A percentile compares a stretch with the other conserved stretches of the same genome.
Conservation (phyloP, 2,797 vertebrate species). For the Columba guinea region DNA sequence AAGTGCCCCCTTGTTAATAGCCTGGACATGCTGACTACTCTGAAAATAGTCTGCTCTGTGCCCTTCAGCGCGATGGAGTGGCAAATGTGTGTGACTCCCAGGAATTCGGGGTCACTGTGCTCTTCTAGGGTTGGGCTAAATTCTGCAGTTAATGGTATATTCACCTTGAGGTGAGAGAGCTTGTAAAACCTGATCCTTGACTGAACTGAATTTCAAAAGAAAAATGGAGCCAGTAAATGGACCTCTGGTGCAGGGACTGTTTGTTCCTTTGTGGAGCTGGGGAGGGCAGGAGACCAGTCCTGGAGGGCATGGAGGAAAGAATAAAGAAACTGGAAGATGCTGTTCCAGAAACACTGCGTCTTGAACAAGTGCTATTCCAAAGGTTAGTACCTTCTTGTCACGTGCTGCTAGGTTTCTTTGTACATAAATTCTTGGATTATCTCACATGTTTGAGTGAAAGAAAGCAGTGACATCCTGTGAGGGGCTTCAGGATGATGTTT, state of each 20-base stretch:
- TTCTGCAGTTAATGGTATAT: background rate
- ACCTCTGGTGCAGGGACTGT: no score
- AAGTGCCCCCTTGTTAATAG: background rate
- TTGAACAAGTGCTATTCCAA: background rate
- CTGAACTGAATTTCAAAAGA: background rate
- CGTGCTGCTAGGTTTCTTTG: background rate
- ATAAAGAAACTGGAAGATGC: background rate
- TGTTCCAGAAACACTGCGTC: background rate
- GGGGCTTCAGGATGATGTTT: background rate
- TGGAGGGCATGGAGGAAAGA: background rate
- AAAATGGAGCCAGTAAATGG: background rate
- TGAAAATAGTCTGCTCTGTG: background rate
- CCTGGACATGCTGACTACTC: background rate
- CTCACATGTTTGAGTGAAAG: background rate
- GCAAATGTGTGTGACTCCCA: background rate
- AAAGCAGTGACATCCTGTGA: background rate
- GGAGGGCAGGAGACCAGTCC: background rate
- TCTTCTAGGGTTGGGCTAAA: background rate
- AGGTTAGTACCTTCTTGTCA: background rate
- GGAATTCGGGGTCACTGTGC: background rate
- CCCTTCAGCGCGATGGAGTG: background rate
- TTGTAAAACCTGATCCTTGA: background rate
- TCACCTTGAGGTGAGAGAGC: background rate
- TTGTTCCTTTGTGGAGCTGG: rapidly evolving
- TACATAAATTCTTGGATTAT: background rate